Percentiles rank a stretch among this genome's conserved stretches.
Conservation (phyloP, 2,888 invertebrate genomes). For the Elgonia sp. region DNA sequence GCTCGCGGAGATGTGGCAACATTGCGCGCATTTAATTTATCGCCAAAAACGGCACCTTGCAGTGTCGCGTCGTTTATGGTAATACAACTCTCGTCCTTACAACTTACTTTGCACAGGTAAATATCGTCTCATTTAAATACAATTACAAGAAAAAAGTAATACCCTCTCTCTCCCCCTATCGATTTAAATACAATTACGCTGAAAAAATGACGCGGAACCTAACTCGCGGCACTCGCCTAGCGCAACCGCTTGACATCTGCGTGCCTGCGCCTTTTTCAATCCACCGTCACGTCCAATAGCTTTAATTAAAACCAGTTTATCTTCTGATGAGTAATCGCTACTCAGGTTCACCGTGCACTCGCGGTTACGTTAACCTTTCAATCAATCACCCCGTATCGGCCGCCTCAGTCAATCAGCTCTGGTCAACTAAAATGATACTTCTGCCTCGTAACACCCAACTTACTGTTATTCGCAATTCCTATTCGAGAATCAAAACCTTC, state of each 20-base stretch:
- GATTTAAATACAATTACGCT: conserved; percentile 71
- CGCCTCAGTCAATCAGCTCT: conserved; percentile 61
- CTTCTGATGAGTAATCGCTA: conserved; percentile 73
- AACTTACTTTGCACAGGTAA: conserved; percentile 71
- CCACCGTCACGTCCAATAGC: conserved; percentile 42
- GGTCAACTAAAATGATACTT: conserved; percentile 53
- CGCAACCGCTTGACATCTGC: conserved; percentile 51
- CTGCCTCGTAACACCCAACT: conserved; percentile 14
- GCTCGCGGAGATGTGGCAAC: conserved; percentile 60
- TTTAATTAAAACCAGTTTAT: conserved; percentile 74
- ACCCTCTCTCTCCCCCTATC: conserved; percentile 46
- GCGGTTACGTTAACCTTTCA: conserved; percentile 71
- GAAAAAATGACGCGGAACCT: conserved; percentile 65
- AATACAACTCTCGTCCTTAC: conserved; percentile 74
- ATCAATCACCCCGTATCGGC: conserved; percentile 67
- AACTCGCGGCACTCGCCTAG: conserved; percentile 33
- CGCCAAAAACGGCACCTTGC: conserved; percentile 75
- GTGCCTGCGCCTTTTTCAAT: conserved; percentile 45
- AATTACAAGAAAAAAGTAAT: conserved; percentile 66
- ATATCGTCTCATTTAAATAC: conserved; percentile 71
- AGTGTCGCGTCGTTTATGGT: conserved; percentile 73
- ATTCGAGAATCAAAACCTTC: conserved; percentile 41
- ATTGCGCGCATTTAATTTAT: conserved; percentile 69
- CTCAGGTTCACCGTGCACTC: conserved; percentile 62
- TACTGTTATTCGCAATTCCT: conserved; percentile 50